A percentile compares a stretch with the other conserved stretches of the same genome.
Evolutionary conservation across 2,888 invertebrate genomes (phyloP).

Genomic region (Macropis europaea): DNA sequence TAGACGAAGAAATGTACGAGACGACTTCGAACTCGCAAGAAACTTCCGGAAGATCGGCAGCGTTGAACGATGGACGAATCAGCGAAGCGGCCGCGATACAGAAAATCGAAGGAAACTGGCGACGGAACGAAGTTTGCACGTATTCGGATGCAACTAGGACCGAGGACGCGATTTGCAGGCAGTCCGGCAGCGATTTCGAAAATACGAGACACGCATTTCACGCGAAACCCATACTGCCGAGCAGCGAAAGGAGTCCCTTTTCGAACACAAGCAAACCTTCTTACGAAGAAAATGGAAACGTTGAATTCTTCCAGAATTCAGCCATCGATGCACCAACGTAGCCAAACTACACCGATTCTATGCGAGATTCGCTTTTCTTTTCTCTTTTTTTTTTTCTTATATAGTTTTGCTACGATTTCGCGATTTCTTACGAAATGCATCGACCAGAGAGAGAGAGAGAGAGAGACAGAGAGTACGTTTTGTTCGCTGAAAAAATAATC

Average conservation of each 20-base stretch:
- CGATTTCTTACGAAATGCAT: too few species aligned
- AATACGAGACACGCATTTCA: background rate
- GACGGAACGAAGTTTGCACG: background rate
- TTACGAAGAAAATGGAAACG: background rate
- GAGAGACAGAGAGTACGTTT: too few species aligned
- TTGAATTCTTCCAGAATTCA: too few species aligned
- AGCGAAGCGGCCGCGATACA: too few species aligned
- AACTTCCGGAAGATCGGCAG: background rate
- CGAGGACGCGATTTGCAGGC: background rate
- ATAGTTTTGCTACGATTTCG: too few species aligned
- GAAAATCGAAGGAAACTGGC: background rate
- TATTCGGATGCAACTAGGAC: background rate
- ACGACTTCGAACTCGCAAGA: background rate
- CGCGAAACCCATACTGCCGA: background rate
- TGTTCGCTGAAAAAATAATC: too few species aligned
- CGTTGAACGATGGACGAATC: background rate
- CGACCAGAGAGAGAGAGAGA: too few species aligned
- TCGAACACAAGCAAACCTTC: background rate
- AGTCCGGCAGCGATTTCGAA: background rate
- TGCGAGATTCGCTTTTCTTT: too few species aligned
- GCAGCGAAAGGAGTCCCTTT: background rate
- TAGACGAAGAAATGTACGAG: slow-evolving; percentile 14
- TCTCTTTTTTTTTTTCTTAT: too few species aligned
- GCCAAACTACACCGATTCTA: too few species aligned
- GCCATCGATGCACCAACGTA: too few species aligned